Base-by-base conservation (phyloP, 1,140 invertebrate species). In the Tetragonula clypearis region DNA sequence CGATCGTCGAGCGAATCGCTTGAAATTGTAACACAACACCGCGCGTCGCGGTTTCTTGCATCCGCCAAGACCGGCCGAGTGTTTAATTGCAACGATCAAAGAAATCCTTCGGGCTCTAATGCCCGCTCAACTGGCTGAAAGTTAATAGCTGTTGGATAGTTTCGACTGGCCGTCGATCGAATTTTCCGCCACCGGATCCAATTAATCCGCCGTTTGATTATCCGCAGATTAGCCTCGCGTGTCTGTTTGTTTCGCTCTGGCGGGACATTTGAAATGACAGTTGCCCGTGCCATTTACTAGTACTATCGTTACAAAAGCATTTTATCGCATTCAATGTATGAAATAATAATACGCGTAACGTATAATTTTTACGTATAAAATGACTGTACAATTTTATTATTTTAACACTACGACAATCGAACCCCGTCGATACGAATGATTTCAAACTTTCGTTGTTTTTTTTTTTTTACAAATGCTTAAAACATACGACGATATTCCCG, bases 11-110 rank as follows among this genome's bases (percentile, higher is more conserved):
- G 66, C 62, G 75, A 68, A 88, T 82, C 84, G 84, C 72, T 86
- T 80, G 72, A 83, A 89, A 89, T 80, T 68, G 76, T 83, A 88
- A 88, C 72, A 71, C 79, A 74, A 86, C 72, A 85, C 41, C 41
- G 41, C 35, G 53, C 55, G 79, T 21, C 23, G 56, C 19, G 71
- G 69, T 66, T 62, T 26, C n/a, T 58, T 53, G 19, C 41, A n/a
- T 15, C 15, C 71, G 71, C 58, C 58, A 15, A 41, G n/a, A 78
- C 41, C n/a, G 5, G 14, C 19, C 53, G 41, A 58, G 66, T 35
- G 76, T 62, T 83, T 79, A 79, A 84, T 79, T 72, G 76, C 71
- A 49, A 26, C 19, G n/a, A 35, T 74, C 80, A 26, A 15, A 19
- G 14, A 53, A 73, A 66, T 68, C 77, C 35, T 62, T 68, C n/a